Percentiles rank a stretch among this genome's conserved stretches.
phyloP scores from a whole-genome alignment of 2,888 invertebrate genomes.

The Pterostichus madidus region DNA sequence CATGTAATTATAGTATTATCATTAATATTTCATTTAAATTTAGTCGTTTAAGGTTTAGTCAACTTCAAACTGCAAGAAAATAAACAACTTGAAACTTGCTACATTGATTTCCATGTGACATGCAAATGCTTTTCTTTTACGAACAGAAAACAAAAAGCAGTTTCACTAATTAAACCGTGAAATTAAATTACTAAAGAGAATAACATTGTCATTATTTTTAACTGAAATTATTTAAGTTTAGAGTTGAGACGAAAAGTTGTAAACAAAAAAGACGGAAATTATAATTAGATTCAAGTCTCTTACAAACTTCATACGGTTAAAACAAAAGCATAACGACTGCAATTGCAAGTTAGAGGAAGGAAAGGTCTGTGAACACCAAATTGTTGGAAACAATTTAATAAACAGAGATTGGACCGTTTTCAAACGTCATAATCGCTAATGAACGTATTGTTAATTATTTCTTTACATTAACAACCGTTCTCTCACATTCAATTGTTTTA shows the following conservation, averaged over 20 bases:
- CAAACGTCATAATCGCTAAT: not conserved
- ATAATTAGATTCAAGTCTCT: constrained; percentile 45
- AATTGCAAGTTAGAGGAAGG: not conserved
- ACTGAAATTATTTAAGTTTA: constrained; percentile 9
- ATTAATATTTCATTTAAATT: not conserved
- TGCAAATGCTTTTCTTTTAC: not conserved
- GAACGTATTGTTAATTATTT: constrained; percentile 27
- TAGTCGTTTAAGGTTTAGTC: not conserved
- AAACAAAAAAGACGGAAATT: constrained; percentile 43
- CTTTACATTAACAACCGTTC: not conserved
- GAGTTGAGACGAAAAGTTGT: constrained; percentile 1
- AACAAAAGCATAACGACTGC: constrained; percentile 27
- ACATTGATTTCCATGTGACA: constrained; percentile 5
- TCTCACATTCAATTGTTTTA: constrained; percentile 25
- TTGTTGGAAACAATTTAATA: constrained; percentile 24
- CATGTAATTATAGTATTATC: constrained; percentile 25
- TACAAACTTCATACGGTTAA: constrained; percentile 17
- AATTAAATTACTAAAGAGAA: constrained; percentile 7
- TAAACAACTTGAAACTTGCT: not conserved
- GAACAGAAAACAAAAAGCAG: not conserved
- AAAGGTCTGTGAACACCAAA: no score
- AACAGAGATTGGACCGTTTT: constrained; percentile 21
- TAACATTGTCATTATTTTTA: constrained; percentile 35
- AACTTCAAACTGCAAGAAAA: constrained; percentile 16
- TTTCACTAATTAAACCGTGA: constrained; percentile 17